A percentile compares a stretch with the other conserved stretches of the same genome.
phyloP scores from a whole-genome alignment of 2,888 invertebrate genomes.

The Bibio marci region DNA sequence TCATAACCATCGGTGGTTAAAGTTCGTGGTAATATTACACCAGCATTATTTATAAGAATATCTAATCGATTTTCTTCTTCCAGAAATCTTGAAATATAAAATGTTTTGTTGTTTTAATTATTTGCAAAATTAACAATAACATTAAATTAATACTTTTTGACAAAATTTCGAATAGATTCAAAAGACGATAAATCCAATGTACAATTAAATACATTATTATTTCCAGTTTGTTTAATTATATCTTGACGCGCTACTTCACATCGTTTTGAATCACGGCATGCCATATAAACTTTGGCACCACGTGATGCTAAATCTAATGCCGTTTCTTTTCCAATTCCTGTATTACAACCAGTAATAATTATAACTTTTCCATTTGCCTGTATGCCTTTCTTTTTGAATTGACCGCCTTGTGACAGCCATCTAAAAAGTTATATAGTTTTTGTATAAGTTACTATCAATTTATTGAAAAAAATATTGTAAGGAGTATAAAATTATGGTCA shows the following conservation, averaged over 20 bases:
- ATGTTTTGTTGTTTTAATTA: too few relatives aligned
- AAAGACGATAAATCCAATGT: slow-evolving; percentile 34
- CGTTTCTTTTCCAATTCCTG: slow-evolving; percentile 56
- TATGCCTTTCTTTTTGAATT: slow-evolving; percentile 34
- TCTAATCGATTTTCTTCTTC: slow-evolving; percentile 32
- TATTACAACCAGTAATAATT: slow-evolving; percentile 56
- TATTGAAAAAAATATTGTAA: too few relatives aligned
- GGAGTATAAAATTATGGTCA: too few relatives aligned
- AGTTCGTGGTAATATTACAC: slow-evolving; percentile 30
- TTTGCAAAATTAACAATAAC: too few relatives aligned
- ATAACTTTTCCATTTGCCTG: slow-evolving; percentile 39
- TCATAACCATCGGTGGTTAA: slow-evolving; percentile 36
- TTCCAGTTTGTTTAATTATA: slow-evolving; percentile 53
- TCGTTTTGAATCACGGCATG: slow-evolving; percentile 51
- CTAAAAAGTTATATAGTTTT: too few relatives aligned
- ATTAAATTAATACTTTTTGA: slow-evolving; percentile 26
- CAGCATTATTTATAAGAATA: slow-evolving; percentile 40
- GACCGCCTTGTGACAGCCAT: slow-evolving; percentile 41
- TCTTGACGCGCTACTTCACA: slow-evolving; percentile 53
- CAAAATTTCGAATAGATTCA: slow-evolving; percentile 39
- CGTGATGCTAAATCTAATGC: slow-evolving; percentile 45
- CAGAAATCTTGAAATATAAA: slow-evolving; percentile 15
- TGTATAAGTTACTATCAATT: too few relatives aligned
- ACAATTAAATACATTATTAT: slow-evolving; percentile 51
- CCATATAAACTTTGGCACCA: slow-evolving; percentile 64